These are phyloP conservation scores for Patiria pectinifera DNA, from an alignment of 53 echinoderm and acorn worm genomes.

Conservation along the genomic window DNA sequence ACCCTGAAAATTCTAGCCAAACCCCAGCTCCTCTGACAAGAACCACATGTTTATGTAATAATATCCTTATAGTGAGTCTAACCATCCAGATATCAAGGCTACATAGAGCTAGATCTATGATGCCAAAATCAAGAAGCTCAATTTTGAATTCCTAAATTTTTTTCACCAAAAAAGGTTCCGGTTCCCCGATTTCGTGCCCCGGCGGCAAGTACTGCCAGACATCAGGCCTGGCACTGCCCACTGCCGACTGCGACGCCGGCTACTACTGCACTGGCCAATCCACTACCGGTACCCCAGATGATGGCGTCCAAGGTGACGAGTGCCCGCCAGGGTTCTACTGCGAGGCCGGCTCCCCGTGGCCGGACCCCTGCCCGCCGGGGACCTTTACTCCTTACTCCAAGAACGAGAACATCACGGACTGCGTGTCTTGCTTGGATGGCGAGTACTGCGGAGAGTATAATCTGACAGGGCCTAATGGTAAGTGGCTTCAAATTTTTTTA, in stretches of 20 bases:
- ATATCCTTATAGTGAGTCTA: too few relatives aligned
- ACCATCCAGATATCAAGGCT: too few relatives aligned
- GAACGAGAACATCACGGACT: slow-evolving; percentile 89
- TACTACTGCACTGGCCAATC: slow-evolving; percentile 92
- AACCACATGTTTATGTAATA: too few relatives aligned
- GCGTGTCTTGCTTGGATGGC: slow-evolving; percentile 80
- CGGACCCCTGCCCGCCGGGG: slow-evolving; percentile 83
- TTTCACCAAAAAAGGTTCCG: slow-evolving; percentile 72
- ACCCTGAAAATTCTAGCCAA: too few relatives aligned
- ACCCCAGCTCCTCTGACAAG: too few relatives aligned
- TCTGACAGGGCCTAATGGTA: slow-evolving; percentile 88
- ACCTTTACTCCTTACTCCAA: slow-evolving; percentile 80
- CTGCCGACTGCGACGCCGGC: slow-evolving; percentile 79
- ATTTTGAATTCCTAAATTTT: background rate
- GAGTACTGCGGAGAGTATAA: slow-evolving; percentile 97
- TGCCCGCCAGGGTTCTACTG: slow-evolving; percentile 98
- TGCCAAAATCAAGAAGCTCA: background rate
- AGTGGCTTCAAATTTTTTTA: background rate
- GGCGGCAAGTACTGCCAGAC: slow-evolving; percentile 94
- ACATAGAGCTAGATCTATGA: too few relatives aligned
- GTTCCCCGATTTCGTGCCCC: slow-evolving; percentile 80
- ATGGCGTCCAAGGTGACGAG: slow-evolving; percentile 84
- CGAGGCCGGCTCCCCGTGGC: slow-evolving; percentile 78
- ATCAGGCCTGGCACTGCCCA: slow-evolving; percentile 79
- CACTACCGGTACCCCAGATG: slow-evolving; percentile 79